These are phyloP conservation scores for Murina feae DNA, from an alignment of 2,113 vertebrate genomes.

Conservation along the genomic window DNA sequence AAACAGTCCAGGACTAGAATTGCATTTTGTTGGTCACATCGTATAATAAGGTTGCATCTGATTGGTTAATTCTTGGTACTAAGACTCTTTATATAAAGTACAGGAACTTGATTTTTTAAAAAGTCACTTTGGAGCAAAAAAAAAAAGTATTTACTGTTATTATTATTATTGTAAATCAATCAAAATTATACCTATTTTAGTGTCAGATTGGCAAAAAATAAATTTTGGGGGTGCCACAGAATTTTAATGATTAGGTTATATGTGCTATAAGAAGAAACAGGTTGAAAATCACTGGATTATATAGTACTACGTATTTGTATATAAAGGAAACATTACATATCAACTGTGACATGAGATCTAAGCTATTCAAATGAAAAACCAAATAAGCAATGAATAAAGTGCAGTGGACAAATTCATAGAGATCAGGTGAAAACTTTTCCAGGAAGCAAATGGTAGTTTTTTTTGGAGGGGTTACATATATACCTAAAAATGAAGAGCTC, in stretches of 20 bases:
- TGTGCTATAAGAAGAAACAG: background rate
- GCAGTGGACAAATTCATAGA: background rate
- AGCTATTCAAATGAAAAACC: slow-evolving; percentile 16
- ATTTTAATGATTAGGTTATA: background rate
- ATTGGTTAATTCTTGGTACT: too few species aligned
- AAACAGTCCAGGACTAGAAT: too few species aligned
- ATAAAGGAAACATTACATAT: background rate
- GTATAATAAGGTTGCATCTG: too few species aligned
- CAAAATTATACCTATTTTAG: background rate
- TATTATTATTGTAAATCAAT: background rate
- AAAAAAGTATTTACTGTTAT: background rate
- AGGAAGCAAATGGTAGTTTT: background rate
- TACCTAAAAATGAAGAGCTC: background rate
- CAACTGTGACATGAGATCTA: background rate
- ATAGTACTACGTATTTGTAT: background rate
- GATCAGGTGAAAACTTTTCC: background rate
- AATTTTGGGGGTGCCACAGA: background rate
- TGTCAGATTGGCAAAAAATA: background rate
- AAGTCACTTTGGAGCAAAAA: background rate
- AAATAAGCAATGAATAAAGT: background rate
- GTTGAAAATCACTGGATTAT: background rate
- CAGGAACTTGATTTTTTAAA: background rate
- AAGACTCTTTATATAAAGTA: background rate
- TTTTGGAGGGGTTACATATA: background rate
- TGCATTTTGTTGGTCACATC: too few species aligned